A percentile compares a stretch with the other conserved stretches of the same genome.
These are phyloP conservation scores for Galeopterus variegatus DNA, from an alignment of 2,113 vertebrate species.

Conservation along the genomic window DNA sequence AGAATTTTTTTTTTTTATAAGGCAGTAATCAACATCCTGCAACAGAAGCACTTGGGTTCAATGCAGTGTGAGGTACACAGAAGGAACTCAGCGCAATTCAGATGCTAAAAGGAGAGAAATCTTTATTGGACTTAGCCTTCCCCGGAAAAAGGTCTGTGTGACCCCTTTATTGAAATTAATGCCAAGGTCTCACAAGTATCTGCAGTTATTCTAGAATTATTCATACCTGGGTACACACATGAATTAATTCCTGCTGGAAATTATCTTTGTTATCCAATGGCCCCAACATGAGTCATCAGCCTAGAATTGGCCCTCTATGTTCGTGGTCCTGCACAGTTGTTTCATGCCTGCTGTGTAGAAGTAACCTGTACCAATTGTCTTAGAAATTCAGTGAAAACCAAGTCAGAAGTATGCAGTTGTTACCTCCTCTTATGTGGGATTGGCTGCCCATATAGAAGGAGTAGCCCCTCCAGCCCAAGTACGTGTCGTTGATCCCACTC, in stretches of 20 bases:
- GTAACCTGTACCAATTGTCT: background rate
- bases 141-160: background rate
- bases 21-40: background rate
- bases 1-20: too few species aligned
- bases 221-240: too few species aligned
- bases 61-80: background rate
- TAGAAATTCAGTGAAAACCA: background rate
- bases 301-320: background rate
- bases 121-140: background rate
- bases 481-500: background rate
- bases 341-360: background rate
- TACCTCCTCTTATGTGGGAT: accelerated
- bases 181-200: accelerated
- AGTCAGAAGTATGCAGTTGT: background rate
- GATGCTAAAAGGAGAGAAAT: background rate
- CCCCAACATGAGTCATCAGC: background rate
- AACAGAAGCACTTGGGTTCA: too few species aligned
- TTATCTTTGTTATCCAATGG: background rate
- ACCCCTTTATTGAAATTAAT: background rate
- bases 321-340: too few species aligned
- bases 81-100: too few species aligned
- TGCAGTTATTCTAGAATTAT: background rate
- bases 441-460: background rate
- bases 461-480: background rate
- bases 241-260: background rate